These are phyloP conservation scores for Aplysina aerophoba DNA, from an alignment of 37 sponge, comb jelly and placozoan genomes.

Conservation along the genomic window DNA sequence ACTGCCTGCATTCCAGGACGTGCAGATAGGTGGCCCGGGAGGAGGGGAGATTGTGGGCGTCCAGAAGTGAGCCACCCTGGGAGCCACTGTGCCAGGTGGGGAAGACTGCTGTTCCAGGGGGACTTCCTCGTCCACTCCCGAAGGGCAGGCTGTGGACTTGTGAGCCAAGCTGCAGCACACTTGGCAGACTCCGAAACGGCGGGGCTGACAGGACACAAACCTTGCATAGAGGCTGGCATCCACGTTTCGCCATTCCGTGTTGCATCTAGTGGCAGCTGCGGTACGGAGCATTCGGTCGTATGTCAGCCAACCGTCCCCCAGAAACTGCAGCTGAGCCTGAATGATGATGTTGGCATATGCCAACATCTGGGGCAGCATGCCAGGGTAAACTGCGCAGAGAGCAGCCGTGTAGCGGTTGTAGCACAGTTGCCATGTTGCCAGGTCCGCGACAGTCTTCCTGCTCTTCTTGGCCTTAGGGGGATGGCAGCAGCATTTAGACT, in stretches of 20 bases:
- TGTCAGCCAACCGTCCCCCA: neutral
- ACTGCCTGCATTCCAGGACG: conserved; percentile 10
- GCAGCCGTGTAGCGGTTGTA: neutral
- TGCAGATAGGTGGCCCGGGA: neutral
- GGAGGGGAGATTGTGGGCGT: neutral
- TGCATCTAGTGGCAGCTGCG: neutral
- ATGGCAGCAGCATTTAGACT: neutral
- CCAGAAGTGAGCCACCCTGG: too few species aligned
- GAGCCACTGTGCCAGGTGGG: too few species aligned
- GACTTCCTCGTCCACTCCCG: conserved; percentile 16
- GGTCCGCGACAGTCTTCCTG: conserved; percentile 1
- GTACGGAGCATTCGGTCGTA: neutral
- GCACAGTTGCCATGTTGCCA: neutral
- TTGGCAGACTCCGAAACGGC: neutral
- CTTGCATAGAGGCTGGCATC: neutral
- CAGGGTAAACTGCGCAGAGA: neutral
- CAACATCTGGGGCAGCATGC: neutral
- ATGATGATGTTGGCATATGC: conserved; percentile 22
- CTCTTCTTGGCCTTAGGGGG: too few species aligned
- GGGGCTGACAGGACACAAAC: neutral
- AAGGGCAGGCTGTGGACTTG: neutral
- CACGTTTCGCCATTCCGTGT: neutral
- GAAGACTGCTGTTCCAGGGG: too few species aligned
- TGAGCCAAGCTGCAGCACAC: neutral
- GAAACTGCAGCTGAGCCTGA: conserved; percentile 8